Base-by-base conservation (phyloP, 2,888 invertebrate species). In the Eupithecia dodoneata region DNA sequence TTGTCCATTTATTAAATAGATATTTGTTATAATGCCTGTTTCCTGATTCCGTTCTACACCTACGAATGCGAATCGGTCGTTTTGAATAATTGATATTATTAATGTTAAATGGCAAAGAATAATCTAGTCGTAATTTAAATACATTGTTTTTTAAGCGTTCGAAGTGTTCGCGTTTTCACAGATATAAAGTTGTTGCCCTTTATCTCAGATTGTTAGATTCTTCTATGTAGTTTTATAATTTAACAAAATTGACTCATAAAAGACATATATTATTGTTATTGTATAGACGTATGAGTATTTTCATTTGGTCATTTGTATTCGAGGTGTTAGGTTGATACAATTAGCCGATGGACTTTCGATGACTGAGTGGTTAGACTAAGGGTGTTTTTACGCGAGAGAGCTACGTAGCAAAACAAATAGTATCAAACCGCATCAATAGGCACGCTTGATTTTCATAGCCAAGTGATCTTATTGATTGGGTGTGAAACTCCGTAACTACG, bases 301-400 rank as follows among this genome's bases (percentile, higher is more conserved):
- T 89, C 80, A 89, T 93, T 93, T 85, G 85, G 90, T 92, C 87
- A 90, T 93, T 91, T 91, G 88, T 92, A 90, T 88, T 90, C 89
- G 92, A 91, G 91, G 90, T 92, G 92, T 92, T 92, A 92, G 91
- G 87, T 89, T 86, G 89, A 89, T 91, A 91, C 88, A 91, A 87
- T 87, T 87, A 86, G 94, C 95, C 95, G 95, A 94, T 95, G 94
- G 94, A 94, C 94, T 94, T 94, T 94, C 94, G 84, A 94, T 94
- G 94, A 91, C 91, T 91, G 93, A 92, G 90, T 90, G 92, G 88
- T 85, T 88, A 90, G 87, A 87, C 85, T 83, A 85, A 85, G 18
- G 10, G 59, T 59, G 18, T 63, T 63, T 63, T 30, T 63, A 30
- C 63, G 30, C 63, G 10, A 63, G 63, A 63, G 63, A 30, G 10